Evolutionary conservation across 2,888 invertebrate species (phyloP).

Genomic region (Myopa tessellatipennis): DNA sequence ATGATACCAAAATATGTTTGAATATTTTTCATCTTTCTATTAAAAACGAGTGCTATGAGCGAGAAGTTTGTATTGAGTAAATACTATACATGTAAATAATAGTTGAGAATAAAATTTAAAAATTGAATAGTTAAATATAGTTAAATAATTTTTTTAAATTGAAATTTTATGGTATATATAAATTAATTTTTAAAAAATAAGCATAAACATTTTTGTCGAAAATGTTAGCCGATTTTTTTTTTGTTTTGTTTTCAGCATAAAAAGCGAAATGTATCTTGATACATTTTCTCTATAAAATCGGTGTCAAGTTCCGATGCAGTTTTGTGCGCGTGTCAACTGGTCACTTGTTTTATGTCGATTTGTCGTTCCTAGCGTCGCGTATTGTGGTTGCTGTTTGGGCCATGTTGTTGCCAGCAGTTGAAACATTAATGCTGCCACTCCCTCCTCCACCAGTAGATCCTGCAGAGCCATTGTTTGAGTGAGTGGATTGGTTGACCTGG

Average conservation of each 20-base stretch:
- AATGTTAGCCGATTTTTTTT: too few species aligned
- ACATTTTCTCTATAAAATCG: too few species aligned
- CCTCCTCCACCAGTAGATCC: constrained; percentile 26
- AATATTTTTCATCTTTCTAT: background rate
- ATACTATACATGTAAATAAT: background rate
- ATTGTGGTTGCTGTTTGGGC: background rate
- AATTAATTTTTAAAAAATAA: too few species aligned
- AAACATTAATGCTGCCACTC: too few species aligned
- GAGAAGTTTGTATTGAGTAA: background rate
- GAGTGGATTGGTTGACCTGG: constrained; percentile 36
- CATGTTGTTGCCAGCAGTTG: constrained; percentile 16
- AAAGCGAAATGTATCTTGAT: too few species aligned
- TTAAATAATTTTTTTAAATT: too few species aligned
- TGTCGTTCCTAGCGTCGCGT: constrained; percentile 17
- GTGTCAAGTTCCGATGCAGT: too few species aligned
- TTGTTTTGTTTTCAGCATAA: too few species aligned
- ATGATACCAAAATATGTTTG: constrained; percentile 28
- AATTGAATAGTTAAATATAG: background rate
- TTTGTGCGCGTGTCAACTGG: background rate
- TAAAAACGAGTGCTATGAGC: background rate
- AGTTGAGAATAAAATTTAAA: constrained; percentile 1
- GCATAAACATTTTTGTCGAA: too few species aligned
- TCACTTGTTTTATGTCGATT: constrained; percentile 21
- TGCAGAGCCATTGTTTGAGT: constrained; percentile 46
- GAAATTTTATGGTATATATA: too few species aligned